Base-by-base conservation (phyloP, 1,140 invertebrate species). In the Pogonomyrmex californicus region DNA sequence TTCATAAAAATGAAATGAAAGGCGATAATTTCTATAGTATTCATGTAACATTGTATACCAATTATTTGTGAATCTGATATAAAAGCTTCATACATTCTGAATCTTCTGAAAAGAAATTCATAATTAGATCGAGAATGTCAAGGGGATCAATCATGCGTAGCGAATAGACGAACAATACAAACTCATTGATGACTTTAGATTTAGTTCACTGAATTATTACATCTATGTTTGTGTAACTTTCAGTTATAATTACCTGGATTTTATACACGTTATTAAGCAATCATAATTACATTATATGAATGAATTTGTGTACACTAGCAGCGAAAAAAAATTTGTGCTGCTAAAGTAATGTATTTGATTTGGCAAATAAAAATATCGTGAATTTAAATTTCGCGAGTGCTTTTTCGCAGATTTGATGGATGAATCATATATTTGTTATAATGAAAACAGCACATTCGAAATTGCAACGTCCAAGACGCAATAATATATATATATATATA, bases 401-500 rank as follows among this genome's bases (percentile, higher is more conserved):
- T 78, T 1, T 63, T 65, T 65, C 9, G 17, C 1, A 17, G n/a
- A 41, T n/a, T 4, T 36, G 47, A 47, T 7, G 9, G 12, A 62
- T 0, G 14, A 36, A 58, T 47, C 12, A 2, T 70, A 71, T 10
- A 33, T 0, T 41, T 23, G 17, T 77, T 10, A n/a, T 23, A 2
- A 36, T 9, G n/a, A 4, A 62, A 7, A n/a, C 30, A 36, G 4
- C n/a, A n/a, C 38, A 62, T 36, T 65, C 47, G 14, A 85, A 51
- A 85, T 60, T 49, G 54, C 41, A 89, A 89, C 63, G 87, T 86
- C 62, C 76, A 88, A 89, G 76, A n/a, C 68, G 62, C 85, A 89
- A 89, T 88, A 89, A 89, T n/a, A n/a, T n/a, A n/a, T n/a, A n/a
- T n/a, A n/a, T n/a, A n/a, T n/a, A n/a, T n/a, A n/a, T n/a, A n/a